These are phyloP conservation scores for Malurus splendens DNA, from an alignment of 2,797 vertebrate species.

Conservation along the genomic window DNA sequence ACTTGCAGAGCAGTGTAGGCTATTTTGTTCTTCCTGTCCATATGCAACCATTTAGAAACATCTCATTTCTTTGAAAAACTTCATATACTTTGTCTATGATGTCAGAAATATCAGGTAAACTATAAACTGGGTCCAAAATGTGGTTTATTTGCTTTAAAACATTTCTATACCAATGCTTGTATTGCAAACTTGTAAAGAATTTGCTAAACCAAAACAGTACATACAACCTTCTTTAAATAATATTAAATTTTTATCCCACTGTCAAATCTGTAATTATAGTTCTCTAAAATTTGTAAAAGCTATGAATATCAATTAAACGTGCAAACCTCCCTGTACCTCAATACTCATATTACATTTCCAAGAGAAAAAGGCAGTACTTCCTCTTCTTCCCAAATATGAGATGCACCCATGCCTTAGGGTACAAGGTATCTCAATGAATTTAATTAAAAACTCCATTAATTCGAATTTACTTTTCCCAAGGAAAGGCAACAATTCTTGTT, in stretches of 20 bases:
- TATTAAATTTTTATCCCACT: neutral
- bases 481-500: neutral
- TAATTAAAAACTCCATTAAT: neutral
- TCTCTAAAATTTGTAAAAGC: neutral
- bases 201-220: neutral
- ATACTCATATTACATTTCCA: neutral
- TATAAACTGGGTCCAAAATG: neutral
- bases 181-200: neutral
- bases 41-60: neutral
- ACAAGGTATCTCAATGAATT: neutral
- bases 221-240: neutral
- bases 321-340: accelerated
- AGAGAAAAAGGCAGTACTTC: neutral
- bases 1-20: neutral
- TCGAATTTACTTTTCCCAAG: neutral
- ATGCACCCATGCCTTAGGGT: neutral
- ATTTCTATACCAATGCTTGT: neutral
- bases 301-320: neutral
- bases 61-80: neutral
- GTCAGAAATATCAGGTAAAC: neutral
- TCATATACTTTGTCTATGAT: neutral
- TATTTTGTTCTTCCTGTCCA: neutral
- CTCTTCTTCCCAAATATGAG: neutral
- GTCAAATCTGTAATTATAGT: neutral
- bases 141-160: neutral